Evolutionary conservation across 2,113 vertebrate genomes (phyloP).

Genomic region (Vombatus ursinus): DNA sequence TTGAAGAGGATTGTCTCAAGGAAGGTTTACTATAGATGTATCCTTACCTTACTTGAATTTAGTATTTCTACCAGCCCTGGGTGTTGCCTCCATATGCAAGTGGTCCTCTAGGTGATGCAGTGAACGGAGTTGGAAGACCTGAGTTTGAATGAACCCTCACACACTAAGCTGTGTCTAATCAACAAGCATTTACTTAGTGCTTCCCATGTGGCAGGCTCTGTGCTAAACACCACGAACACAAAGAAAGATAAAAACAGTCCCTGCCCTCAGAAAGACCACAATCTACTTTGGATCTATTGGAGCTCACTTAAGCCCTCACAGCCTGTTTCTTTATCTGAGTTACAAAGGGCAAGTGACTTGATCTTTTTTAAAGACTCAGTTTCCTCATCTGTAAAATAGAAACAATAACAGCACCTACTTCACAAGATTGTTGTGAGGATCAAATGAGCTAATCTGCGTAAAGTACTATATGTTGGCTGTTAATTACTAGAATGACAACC

Average conservation of each 20-base stretch:
- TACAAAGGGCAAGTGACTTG: background rate
- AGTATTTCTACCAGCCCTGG: background rate
- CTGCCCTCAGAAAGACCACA: background rate
- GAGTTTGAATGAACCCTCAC: background rate
- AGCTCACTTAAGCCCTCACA: background rate
- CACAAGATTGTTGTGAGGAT: background rate
- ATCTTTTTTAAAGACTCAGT: background rate
- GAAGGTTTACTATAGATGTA: background rate
- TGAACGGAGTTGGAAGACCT: background rate
- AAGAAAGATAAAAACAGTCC: no score
- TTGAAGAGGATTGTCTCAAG: background rate
- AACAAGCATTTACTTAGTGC: background rate
- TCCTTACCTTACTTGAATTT: background rate
- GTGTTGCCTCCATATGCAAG: background rate
- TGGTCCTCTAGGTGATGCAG: background rate
- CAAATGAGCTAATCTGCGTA: background rate
- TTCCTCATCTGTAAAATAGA: background rate
- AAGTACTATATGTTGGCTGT: background rate
- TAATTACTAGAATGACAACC: background rate
- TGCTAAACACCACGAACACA: background rate
- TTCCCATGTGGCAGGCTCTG: background rate
- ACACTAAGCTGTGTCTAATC: background rate
- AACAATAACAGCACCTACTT: background rate
- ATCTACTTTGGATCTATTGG: background rate
- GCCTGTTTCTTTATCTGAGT: background rate